Evolutionary conservation across 2,113 vertebrate species (phyloP).

Genomic region (Dasypus novemcinctus): DNA sequence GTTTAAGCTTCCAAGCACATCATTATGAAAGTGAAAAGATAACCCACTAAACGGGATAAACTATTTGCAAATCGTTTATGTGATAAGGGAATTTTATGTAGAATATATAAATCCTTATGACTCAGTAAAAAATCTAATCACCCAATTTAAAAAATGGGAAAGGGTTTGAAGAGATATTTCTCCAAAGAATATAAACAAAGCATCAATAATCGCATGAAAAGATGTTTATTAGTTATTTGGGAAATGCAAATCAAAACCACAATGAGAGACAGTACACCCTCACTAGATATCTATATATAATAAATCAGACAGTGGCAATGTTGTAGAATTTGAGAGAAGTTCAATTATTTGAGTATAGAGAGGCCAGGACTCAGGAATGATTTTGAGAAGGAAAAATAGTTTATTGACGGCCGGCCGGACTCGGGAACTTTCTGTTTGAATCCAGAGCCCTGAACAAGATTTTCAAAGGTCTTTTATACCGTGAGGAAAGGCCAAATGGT

Average conservation of each 20-base stretch:
- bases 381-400: too few relatives aligned
- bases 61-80: background rate
- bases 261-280: background rate
- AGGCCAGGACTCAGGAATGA: too few relatives aligned
- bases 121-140: background rate
- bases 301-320: background rate
- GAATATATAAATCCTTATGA: background rate
- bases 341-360: too few relatives aligned
- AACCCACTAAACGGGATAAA: background rate
- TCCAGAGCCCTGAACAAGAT: too few relatives aligned
- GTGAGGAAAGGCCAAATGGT: too few relatives aligned
- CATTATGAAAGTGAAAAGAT: background rate
- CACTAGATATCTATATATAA: background rate
- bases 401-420: too few relatives aligned
- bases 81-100: background rate
- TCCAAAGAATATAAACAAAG: background rate
- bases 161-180: background rate
- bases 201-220: background rate
- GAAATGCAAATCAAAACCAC: background rate
- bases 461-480: too few relatives aligned
- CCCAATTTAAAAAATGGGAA: background rate
- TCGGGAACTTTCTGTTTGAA: too few relatives aligned
- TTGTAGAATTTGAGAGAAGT: too few relatives aligned
- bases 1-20: too few relatives aligned
- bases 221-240: background rate